Evolutionary conservation across 1,140 invertebrate genomes (phyloP).

Genomic region (Babylonia areolata): DNA sequence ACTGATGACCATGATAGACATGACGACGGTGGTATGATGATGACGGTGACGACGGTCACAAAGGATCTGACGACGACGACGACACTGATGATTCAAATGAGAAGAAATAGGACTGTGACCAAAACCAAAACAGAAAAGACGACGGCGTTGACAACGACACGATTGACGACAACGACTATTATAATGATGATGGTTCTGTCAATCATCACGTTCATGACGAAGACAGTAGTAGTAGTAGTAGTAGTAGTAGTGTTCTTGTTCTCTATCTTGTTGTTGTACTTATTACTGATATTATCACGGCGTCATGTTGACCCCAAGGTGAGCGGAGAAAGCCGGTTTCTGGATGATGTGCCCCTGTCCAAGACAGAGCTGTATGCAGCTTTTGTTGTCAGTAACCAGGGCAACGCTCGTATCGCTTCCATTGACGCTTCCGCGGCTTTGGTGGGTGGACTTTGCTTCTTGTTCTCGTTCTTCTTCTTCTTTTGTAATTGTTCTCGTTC

Average conservation of each 20-base stretch:
- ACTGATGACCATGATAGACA: neutral
- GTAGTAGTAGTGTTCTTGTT: neutral
- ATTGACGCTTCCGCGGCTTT: constrained; percentile 51
- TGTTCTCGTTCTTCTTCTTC: too few species aligned
- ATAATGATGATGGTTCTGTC: constrained; percentile 35
- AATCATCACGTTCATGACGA: constrained; percentile 20
- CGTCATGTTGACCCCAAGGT: neutral
- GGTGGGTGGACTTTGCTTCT: too few species aligned
- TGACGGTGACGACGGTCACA: neutral
- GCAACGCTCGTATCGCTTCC: constrained; percentile 60
- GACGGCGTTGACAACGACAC: neutral
- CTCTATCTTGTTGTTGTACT: too few species aligned
- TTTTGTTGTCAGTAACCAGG: constrained; percentile 73
- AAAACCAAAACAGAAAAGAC: too few species aligned
- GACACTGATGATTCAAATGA: constrained; percentile 1
- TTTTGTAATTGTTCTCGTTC: too few species aligned
- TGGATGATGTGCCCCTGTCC: constrained; percentile 72
- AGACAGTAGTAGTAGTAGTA: neutral
- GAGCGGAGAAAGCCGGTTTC: constrained; percentile 75
- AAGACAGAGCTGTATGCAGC: constrained; percentile 74
- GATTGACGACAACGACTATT: neutral
- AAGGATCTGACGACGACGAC: constrained; percentile 9
- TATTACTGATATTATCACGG: too few species aligned
- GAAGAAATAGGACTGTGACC: too few species aligned
- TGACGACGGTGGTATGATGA: constrained; percentile 7